Evolutionary conservation across 1,140 invertebrate species (phyloP), one percentile per base, ranked within the genome.

Genomic region (Sycophaga agraensis): DNA sequence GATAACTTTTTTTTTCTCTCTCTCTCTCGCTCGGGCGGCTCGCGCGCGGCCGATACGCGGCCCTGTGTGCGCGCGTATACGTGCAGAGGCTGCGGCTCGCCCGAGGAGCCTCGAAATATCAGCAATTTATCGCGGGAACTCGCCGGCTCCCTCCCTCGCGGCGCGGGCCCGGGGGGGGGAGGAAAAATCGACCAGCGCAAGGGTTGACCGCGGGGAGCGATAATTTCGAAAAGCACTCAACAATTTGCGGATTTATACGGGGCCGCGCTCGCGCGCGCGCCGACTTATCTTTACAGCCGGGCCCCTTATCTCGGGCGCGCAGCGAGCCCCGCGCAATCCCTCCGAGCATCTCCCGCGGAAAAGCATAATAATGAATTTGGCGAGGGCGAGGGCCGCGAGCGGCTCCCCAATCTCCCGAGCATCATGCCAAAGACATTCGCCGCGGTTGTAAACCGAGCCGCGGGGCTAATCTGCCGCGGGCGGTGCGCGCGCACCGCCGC

Each of bases 201-300:
- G 49, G 34, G 26, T 59, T 59, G 57, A 59, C 56, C 56, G 59
- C 55, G 14, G 48, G 21, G 55, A 21, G n/a, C 22, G 59, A 61
- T 61, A 55, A 61, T 61, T 51, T 61, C 51, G 22, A 37, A 61
- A 53, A 61, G 59, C 59, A 61, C 59, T 61, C 59, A 61, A 61
- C 59, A 61, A 61, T 61, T 61, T 61, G 59, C 51, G 51, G 51
- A 61, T 61, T 61, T 61, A n/a, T n/a, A 61, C 59, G 55, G 51
- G 49, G 45, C 49, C 45, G 45, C 21, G 34, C 34, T 31, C 28
- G 43, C 31, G 58, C 19, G n/a, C n/a, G 24, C 28, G 16, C 22
- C 19, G 37, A 34, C 50, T 61, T 61, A 61, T 61, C 59, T 61
- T 61, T 61, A 61, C 50, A 61, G 31, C 59, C 34, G n/a, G n/a